phyloP scores from a whole-genome alignment of 2,797 vertebrate genomes.

The Erpetoichthys calabaricus region DNA sequence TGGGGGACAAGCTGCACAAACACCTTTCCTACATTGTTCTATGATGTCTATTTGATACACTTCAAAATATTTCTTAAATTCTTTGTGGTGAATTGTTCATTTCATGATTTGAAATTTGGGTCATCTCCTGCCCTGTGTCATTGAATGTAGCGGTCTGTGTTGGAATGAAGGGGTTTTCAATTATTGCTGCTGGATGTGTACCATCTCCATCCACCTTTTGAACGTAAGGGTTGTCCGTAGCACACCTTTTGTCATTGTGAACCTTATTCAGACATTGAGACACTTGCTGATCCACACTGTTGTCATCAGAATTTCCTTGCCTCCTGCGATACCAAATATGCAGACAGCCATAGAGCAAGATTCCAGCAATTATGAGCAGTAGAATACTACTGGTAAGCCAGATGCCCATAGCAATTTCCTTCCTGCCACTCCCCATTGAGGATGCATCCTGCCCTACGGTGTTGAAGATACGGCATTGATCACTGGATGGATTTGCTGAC shows the following conservation, averaged over 20 bases:
- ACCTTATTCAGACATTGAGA: conserved; percentile 8
- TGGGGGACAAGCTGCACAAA: too few relatives aligned
- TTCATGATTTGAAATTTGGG: conserved; percentile 22
- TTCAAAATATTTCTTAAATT: conserved; percentile 8
- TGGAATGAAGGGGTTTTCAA: conserved; percentile 34
- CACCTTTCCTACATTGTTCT: too few relatives aligned
- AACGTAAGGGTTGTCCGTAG: conserved; percentile 21
- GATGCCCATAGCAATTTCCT: conserved; percentile 63
- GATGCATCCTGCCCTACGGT: conserved; percentile 40
- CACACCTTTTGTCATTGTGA: conserved; percentile 3
- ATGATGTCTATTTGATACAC: too few relatives aligned
- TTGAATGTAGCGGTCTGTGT: conserved; percentile 18
- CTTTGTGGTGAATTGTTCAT: conserved; percentile 14
- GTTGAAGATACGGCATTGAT: conserved; percentile 72
- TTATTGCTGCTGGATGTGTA: conserved; percentile 31
- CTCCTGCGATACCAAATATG: conserved; percentile 47
- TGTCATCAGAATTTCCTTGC: conserved; percentile 15
- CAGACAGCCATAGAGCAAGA: conserved; percentile 66
- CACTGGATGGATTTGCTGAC: conserved; percentile 57
- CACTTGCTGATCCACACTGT: conserved; percentile 14
- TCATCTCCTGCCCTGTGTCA: conserved; percentile 34
- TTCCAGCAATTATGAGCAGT: conserved; percentile 54
- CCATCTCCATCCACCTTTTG: conserved; percentile 24
- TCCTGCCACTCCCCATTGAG: conserved; percentile 37
- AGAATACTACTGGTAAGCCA: conserved; percentile 72